A percentile compares a stretch with the other conserved stretches of the same genome.
Conservation (phyloP, 2,113 vertebrate genomes). For the Caranx melampygus region DNA sequence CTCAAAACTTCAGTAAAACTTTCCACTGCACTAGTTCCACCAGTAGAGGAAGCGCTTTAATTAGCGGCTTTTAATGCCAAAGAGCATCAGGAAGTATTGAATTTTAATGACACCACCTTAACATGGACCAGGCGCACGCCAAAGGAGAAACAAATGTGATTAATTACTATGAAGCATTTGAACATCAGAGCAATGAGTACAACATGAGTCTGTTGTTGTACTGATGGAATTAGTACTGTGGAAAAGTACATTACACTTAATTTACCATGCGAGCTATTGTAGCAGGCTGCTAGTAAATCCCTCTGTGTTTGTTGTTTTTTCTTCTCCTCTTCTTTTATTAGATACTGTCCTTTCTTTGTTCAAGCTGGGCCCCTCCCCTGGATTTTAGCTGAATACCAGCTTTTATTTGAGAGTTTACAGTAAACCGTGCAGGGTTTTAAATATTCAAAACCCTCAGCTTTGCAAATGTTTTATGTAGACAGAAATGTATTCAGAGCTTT, state of each 20-base stretch:
- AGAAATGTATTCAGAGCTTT: not conserved
- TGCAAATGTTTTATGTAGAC: not conserved
- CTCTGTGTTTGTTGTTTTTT: not conserved
- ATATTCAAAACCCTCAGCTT: not conserved
- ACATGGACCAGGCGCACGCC: not conserved
- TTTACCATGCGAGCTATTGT: not conserved
- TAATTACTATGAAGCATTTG: not conserved
- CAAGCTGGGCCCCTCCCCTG: not conserved
- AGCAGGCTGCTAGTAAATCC: not conserved
- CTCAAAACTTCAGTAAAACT: not conserved
- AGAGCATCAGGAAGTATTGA: not conserved
- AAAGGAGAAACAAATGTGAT: not conserved
- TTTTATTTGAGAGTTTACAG: too few species aligned
- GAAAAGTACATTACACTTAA: not conserved
- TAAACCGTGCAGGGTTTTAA: not conserved
- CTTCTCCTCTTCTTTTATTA: not conserved
- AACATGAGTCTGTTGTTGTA: not conserved
- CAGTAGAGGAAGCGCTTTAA: not conserved
- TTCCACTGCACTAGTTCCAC: not conserved
- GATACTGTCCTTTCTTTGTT: not conserved
- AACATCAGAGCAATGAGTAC: not conserved
- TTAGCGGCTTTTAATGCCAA: not conserved
- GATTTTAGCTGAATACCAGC: not conserved
- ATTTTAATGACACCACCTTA: not conserved
- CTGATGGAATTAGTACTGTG: not conserved